These are phyloP conservation scores for Macaria notata DNA, from an alignment of 2,888 invertebrate genomes.

Conservation along the genomic window DNA sequence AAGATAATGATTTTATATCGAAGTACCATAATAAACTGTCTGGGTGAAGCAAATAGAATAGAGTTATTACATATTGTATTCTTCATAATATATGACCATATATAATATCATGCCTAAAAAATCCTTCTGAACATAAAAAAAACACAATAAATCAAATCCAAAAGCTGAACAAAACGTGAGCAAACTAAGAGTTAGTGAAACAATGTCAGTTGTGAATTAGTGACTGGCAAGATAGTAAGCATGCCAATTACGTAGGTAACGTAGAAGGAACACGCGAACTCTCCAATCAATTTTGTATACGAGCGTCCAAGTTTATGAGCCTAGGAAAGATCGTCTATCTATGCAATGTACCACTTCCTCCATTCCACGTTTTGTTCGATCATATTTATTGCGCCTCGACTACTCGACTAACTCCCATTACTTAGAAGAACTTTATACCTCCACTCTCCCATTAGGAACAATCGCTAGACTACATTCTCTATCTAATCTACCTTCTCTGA, in stretches of 20 bases:
- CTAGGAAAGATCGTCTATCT: slow-evolving; percentile 61
- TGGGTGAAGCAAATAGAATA: too few species aligned
- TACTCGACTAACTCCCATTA: slow-evolving; percentile 58
- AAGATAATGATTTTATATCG: too few species aligned
- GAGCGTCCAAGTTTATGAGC: slow-evolving; percentile 64
- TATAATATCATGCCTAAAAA: too few species aligned
- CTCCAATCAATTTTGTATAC: slow-evolving; percentile 63
- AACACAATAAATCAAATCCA: not conserved
- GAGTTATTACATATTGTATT: too few species aligned
- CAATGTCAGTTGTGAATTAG: slow-evolving; percentile 68
- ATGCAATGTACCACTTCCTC: slow-evolving; percentile 73
- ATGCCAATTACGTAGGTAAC: slow-evolving; percentile 75
- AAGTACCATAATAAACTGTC: too few species aligned
- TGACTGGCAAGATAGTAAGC: slow-evolving; percentile 32
- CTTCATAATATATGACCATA: too few species aligned
- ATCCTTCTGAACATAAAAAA: too few species aligned
- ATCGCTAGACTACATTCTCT: slow-evolving; percentile 47
- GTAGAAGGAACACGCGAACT: slow-evolving; percentile 62
- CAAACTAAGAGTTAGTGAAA: slow-evolving; percentile 73
- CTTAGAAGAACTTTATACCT: slow-evolving; percentile 50
- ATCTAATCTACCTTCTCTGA: slow-evolving; percentile 51
- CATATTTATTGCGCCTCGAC: slow-evolving; percentile 68
- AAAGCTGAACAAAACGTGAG: slow-evolving; percentile 35
- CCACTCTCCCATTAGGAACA: slow-evolving; percentile 68
- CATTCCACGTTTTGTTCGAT: slow-evolving; percentile 68